phyloP scores from a whole-genome alignment of 2,113 vertebrate genomes.

The Haplotaxodon microlepis region DNA sequence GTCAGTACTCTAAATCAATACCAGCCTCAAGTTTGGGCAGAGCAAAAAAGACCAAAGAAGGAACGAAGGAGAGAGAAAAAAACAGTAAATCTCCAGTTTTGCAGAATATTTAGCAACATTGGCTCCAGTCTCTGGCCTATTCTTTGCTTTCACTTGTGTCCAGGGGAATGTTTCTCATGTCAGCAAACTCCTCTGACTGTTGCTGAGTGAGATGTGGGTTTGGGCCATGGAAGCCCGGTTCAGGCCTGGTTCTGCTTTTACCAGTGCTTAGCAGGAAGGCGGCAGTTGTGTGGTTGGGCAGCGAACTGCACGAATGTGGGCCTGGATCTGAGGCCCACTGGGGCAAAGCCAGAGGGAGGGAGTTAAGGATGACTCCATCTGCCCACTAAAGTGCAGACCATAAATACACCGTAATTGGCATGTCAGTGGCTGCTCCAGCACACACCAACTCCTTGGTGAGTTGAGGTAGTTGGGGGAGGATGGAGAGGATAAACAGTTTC shows the following conservation, averaged over 20 bases:
- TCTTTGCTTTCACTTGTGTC: slow-evolving; percentile 49
- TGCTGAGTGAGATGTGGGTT: slow-evolving; percentile 43
- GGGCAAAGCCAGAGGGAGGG: not conserved
- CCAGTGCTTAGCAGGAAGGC: slow-evolving; percentile 21
- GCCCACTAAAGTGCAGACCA: not conserved
- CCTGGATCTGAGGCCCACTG: not conserved
- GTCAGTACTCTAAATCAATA: slow-evolving; percentile 24
- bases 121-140: slow-evolving; percentile 25
- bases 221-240: slow-evolving; percentile 25
- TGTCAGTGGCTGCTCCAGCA: slow-evolving; percentile 37
- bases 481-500: slow-evolving; percentile 29
- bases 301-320: slow-evolving; percentile 7
- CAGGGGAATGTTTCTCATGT: slow-evolving; percentile 53
- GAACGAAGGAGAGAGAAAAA: not conserved
- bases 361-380: slow-evolving; percentile 42
- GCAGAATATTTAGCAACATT: slow-evolving; percentile 57
- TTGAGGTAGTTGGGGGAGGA: slow-evolving; percentile 19
- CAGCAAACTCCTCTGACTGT: slow-evolving; percentile 27
- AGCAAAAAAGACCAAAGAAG: not conserved
- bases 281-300: slow-evolving; percentile 19
- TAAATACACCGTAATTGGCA: slow-evolving; percentile 54
- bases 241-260: slow-evolving; percentile 32
- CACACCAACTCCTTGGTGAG: slow-evolving; percentile 15
- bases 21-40: slow-evolving; percentile 16
- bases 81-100: slow-evolving; percentile 47